Percentiles rank a stretch among this genome's conserved stretches.
phyloP scores from a whole-genome alignment of 2,113 vertebrate species.

The Centropus bengalensis region DNA sequence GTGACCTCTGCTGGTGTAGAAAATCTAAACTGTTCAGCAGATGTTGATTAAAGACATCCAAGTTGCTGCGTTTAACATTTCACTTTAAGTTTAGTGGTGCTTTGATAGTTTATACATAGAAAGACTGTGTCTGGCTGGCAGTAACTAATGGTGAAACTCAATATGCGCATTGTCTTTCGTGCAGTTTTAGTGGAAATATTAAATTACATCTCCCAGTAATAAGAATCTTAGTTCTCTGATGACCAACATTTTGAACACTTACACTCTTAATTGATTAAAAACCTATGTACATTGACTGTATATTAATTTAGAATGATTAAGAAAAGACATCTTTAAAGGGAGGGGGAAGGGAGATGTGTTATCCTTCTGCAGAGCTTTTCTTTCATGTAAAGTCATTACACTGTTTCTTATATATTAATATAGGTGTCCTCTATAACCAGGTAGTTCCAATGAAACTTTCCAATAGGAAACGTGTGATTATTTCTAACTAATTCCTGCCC shows the following conservation, averaged over 20 bases:
- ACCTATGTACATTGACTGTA: not conserved
- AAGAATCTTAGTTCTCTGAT: slow-evolving; percentile 24
- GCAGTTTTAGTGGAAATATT: slow-evolving; percentile 22
- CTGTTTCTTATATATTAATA: not conserved
- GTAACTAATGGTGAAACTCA: slow-evolving; percentile 54
- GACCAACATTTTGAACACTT: slow-evolving; percentile 39
- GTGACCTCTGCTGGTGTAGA: slow-evolving; percentile 8
- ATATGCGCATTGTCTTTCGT: slow-evolving; percentile 53
- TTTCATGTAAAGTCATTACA: not conserved
- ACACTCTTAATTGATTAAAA: slow-evolving; percentile 47
- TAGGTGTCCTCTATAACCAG: not conserved
- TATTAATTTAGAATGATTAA: slow-evolving; percentile 46
- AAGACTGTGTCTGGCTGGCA: slow-evolving; percentile 34
- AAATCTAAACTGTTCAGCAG: slow-evolving; percentile 65
- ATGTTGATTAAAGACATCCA: slow-evolving; percentile 67
- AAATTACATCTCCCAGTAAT: slow-evolving; percentile 29
- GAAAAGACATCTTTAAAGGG: slow-evolving; percentile 31
- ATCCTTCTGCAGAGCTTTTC: not conserved
- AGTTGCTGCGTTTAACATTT: slow-evolving; percentile 41
- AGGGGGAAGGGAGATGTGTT: not conserved
- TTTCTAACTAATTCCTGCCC: not conserved
- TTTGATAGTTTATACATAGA: slow-evolving; percentile 70
- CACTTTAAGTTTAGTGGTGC: slow-evolving; percentile 50
- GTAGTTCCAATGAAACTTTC: not conserved
- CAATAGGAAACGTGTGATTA: not conserved